These are phyloP conservation scores for Tetanocera ferruginea DNA, from an alignment of 2,888 invertebrate species.

Conservation along the genomic window DNA sequence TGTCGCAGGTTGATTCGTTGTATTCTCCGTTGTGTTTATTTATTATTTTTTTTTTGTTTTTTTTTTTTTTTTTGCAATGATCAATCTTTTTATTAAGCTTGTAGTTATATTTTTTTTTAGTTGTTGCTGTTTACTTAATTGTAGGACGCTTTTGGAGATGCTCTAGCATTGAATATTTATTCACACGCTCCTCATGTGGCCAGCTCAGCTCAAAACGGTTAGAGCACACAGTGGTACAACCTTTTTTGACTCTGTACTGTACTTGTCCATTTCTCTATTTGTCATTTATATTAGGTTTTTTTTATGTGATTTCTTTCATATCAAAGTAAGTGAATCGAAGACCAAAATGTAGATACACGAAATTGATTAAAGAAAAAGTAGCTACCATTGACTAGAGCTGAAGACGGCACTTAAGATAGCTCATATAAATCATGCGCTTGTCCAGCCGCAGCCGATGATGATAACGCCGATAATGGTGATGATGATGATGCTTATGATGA, in stretches of 20 bases:
- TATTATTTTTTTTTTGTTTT: background rate
- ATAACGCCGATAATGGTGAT: too few relatives aligned
- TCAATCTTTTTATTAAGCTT: background rate
- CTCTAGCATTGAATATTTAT: background rate
- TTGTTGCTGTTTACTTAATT: background rate
- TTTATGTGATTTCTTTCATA: too few relatives aligned
- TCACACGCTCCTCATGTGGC: conserved; percentile 9
- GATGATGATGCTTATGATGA: too few relatives aligned
- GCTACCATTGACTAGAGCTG: too few relatives aligned
- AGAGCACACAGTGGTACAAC: background rate
- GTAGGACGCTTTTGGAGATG: background rate
- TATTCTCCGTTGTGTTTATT: background rate
- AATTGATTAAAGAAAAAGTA: too few relatives aligned
- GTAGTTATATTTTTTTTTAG: background rate
- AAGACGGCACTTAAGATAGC: too few relatives aligned
- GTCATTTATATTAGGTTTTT: too few relatives aligned
- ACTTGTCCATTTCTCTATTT: too few relatives aligned
- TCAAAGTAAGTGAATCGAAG: too few relatives aligned
- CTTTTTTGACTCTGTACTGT: background rate
- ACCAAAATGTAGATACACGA: too few relatives aligned
- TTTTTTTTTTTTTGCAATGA: background rate
- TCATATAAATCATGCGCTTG: too few relatives aligned
- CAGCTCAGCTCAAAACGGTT: background rate
- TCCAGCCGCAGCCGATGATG: too few relatives aligned
- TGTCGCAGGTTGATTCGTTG: background rate